Evolutionary conservation across 2,797 vertebrate species (phyloP), one percentile per base, ranked within the genome.

Genomic region (Erithacus rubecula): DNA sequence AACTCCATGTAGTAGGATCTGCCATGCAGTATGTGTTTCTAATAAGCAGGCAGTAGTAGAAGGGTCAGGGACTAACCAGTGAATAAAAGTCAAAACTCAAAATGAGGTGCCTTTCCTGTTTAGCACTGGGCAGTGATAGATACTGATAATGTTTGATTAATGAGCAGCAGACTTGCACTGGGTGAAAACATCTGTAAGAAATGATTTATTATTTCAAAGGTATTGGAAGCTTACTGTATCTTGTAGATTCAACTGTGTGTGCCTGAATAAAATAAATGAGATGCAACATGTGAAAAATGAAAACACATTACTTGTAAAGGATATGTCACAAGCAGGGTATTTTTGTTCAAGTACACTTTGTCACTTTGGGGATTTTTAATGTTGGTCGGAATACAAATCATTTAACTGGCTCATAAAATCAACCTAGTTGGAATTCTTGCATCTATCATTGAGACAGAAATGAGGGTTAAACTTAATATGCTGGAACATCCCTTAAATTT

Each of bases 71-170:
- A 97, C 93, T 97, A 94, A 94, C 32, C 90, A 92, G 90, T 97
- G 97, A 98, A 97, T 97, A 97, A 96, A 98, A 98, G 96, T 98
- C 97, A 96, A 89, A 97, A 97, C 94, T 97, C 92, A 94, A 95
- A 98, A 98, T 96, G 96, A 97, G 97, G 95, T 96, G 87, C 93
- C 94, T 97, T 96, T 97, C 90, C 89, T 91, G 88, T 96, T 97
- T 96, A 97, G 94, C 93, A 93, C 89, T 87, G 95, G 96, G 74
- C 97, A 97, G 96, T 96, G 98, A 98, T 98, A 96, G 97, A 92
- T 92, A 94, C 97, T 98, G 98, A 99, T 98, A 98, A 98, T 84
- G 85, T 97, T 97, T 98, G 98, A 99, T 99, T 99, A 98, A 99
- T 98, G 98, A 98, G 98, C 93, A 89, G 94, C 96, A 97, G 97